Base-by-base conservation (phyloP, 2,888 invertebrate species). In the Pandemis heparana region DNA sequence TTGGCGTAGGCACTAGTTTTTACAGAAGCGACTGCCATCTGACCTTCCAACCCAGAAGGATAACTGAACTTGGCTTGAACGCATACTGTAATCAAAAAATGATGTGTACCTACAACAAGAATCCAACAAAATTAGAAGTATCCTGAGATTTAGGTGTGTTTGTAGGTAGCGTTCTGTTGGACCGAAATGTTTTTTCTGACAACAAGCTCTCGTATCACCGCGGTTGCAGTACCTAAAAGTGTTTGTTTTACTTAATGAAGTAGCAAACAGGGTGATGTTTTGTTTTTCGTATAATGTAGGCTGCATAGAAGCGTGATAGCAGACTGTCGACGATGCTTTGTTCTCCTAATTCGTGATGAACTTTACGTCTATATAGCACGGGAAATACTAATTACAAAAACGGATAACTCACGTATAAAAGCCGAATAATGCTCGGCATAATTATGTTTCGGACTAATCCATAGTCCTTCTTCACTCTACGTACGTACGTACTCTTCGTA, bases 171-270 rank as follows among this genome's bases (percentile, higher is more conserved):
- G 5, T 59, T 64, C 64, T 59, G 59, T 38, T 7, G 38, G 16
- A 39, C 56, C 51, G 39, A 0, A 48, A 71, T 60, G 48, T 60
- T 66, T 71, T 71, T 71, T 41, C 41, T n/a, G 14, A 16, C 18
- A 66, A 71, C 65, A 66, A 51, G 60, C 51, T 63, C 65, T 43
- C 41, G 51, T 66, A 71, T 71, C 65, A 41, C 41, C 23, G 32
- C 32, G n/a, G 65, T 16, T 61, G 60, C 71, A 66, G 65, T 41
- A 61, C 46, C 23, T 8, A 16, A 41, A 66, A 71, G 65, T 71
- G 60, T 66, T 71, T 66, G 23, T 71, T 66, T 66, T 66, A 71
- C 65, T 60, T 71, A 71, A 71, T 71, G 65, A 71, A 71, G 65
- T 66, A 41, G 71, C 65, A 63, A 70, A 70, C 46, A 61, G 59